Base-by-base conservation (phyloP, 2,797 vertebrate species). In the Ambastaia sidthimunki region DNA sequence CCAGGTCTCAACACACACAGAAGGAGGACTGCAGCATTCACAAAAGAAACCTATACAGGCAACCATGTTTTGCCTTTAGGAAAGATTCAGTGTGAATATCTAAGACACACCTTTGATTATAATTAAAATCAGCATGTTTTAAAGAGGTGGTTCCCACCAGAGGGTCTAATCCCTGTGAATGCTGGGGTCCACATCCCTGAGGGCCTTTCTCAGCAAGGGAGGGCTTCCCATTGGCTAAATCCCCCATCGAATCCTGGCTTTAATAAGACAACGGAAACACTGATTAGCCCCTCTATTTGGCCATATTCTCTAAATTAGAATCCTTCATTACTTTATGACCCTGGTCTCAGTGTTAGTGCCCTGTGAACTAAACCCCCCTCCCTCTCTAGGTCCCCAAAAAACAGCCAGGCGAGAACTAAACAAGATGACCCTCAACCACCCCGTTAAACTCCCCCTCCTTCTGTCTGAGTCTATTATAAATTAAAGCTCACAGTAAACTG, bases 251-350 rank as follows among this genome's bases (percentile, higher is more conserved):
- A 89, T 91, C 91, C 92, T 92, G 92, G 89, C 83, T 93, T 94
- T 93, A 93, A 94, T 93, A 93, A 92, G 90, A 71, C 85, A 86
- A 91, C 90, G 89, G 90, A 93, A 93, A 90, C 90, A 85, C 90
- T 89, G 91, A 94, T 94, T 93, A 93, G 88, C 88, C 88, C 86
- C 87, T 88, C 91, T 86, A 87, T 90, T 91, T 88, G 85, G 83
- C 89, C 88, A 87, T 89, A 90, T 92, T 91, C 90, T 92, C 90
- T 89, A 92, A 93, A 93, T 93, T 92, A 93, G 92, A 92, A 92
- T 89, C 90, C 92, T 93, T 92, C 92, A 94, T 93, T 94, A 93
- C 91, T 94, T 93, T 93, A 94, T 92, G 92, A 94, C 91, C 89
- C 87, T 83, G 81, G 82, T 85, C 87, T 80, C 79, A 83, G 90